These are phyloP conservation scores for Drosophila cracens DNA, from an alignment of 2,888 invertebrate genomes.

Conservation along the genomic window DNA sequence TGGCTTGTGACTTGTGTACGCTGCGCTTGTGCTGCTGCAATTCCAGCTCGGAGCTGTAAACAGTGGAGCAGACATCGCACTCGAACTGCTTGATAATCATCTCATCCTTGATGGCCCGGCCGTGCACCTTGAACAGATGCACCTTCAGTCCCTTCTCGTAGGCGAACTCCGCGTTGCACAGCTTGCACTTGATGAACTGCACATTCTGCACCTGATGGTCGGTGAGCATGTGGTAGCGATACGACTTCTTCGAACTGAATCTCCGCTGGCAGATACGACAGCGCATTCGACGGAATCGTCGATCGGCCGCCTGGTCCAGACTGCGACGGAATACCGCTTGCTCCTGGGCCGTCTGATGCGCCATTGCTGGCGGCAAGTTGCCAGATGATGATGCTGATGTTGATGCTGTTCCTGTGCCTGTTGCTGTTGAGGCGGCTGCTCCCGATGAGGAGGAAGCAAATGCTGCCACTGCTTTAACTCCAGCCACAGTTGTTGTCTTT, in stretches of 20 bases:
- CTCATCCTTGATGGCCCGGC: slow-evolving; percentile 82
- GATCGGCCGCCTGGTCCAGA: slow-evolving; percentile 81
- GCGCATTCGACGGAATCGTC: slow-evolving; percentile 83
- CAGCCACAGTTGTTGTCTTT: neutral
- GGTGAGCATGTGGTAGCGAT: slow-evolving; percentile 84
- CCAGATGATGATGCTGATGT: neutral
- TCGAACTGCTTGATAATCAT: slow-evolving; percentile 84
- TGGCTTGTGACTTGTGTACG: slow-evolving; percentile 74
- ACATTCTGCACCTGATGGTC: slow-evolving; percentile 85
- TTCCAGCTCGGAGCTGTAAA: slow-evolving; percentile 83
- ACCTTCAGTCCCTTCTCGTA: slow-evolving; percentile 85
- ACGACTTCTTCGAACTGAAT: slow-evolving; percentile 84
- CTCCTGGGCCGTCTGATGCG: slow-evolving; percentile 67
- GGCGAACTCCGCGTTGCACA: slow-evolving; percentile 85
- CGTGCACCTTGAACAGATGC: slow-evolving; percentile 85
- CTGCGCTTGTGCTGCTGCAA: slow-evolving; percentile 82
- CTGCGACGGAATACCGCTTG: slow-evolving; percentile 81
- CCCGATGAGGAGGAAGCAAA: neutral
- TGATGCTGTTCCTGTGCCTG: neutral
- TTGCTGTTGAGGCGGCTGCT: neutral
- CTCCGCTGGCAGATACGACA: slow-evolving; percentile 85
- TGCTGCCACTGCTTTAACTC: neutral
- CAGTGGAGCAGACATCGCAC: slow-evolving; percentile 84
- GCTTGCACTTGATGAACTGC: slow-evolving; percentile 84
- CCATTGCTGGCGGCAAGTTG: slow-evolving; percentile 60